A percentile compares a stretch with the other conserved stretches of the same genome.
These are phyloP conservation scores for Meda fulgida DNA, from an alignment of 2,797 vertebrate genomes.

Conservation along the genomic window DNA sequence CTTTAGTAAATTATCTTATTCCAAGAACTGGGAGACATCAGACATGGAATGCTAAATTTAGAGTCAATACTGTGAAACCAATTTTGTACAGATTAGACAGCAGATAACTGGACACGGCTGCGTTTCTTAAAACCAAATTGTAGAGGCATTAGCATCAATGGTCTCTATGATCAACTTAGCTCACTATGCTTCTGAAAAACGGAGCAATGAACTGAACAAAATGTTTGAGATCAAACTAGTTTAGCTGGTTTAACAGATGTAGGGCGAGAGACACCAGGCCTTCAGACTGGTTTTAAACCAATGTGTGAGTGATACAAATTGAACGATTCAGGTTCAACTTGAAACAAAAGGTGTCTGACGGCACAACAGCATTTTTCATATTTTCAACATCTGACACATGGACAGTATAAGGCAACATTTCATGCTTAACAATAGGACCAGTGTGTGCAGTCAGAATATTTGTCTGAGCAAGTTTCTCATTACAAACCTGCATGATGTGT, in stretches of 20 bases:
- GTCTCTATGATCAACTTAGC: not conserved
- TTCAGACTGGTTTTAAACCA: not conserved
- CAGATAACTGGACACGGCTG: not conserved
- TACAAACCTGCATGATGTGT: not conserved
- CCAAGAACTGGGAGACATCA: not conserved
- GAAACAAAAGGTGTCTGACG: not conserved
- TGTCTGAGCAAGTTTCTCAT: not conserved
- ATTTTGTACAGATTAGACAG: not conserved
- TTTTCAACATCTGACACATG: not conserved
- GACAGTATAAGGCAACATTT: not conserved
- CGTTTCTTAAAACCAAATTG: not conserved
- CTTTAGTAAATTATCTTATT: not conserved
- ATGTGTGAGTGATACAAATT: not conserved
- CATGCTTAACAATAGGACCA: not conserved
- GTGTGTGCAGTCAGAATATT: not conserved
- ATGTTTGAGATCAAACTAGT: conserved; percentile 38
- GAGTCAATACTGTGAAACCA: not conserved
- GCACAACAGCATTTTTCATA: conserved; percentile 1
- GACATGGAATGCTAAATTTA: not conserved
- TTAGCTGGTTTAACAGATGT: conserved; percentile 22
- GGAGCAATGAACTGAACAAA: not conserved
- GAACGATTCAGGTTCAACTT: conserved; percentile 12
- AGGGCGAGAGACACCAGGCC: not conserved
- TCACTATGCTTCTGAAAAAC: not conserved
- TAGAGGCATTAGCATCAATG: not conserved